Conservation (phyloP, 1,140 invertebrate genomes). For the Drosophila nigromelanica region DNA sequence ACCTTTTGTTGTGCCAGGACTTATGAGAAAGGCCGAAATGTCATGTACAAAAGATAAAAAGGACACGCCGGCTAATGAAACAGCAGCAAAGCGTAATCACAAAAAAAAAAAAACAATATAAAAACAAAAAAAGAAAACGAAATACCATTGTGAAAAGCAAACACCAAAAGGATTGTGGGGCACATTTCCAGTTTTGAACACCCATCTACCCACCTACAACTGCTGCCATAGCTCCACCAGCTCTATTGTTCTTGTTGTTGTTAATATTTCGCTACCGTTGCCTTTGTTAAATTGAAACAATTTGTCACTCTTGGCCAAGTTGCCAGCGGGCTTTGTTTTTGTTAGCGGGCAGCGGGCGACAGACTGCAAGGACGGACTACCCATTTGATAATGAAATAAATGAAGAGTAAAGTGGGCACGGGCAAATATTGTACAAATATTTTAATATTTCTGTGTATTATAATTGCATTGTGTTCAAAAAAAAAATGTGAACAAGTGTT, state of each 20-base stretch:
- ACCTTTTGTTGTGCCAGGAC: constrained; percentile 72
- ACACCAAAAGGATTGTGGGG: constrained; percentile 64
- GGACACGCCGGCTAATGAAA: constrained; percentile 75
- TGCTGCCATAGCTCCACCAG: constrained; percentile 33
- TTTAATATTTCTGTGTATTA: constrained; percentile 47
- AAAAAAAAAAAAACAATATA: constrained; percentile 14
- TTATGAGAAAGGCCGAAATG: constrained; percentile 80
- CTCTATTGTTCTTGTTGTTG: constrained; percentile 33
- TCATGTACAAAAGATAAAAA: constrained; percentile 81
- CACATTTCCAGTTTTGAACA: constrained; percentile 41
- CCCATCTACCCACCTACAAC: not conserved
- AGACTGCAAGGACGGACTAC: not conserved
- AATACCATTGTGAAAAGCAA: constrained; percentile 29
- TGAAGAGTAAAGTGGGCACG: constrained; percentile 60
- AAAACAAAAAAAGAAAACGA: constrained; percentile 5
- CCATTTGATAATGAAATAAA: constrained; percentile 72
- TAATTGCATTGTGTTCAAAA: constrained; percentile 52
- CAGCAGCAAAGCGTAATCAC: constrained; percentile 47
- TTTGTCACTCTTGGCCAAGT: constrained; percentile 77
- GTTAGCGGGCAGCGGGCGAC: not conserved
- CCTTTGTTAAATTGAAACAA: constrained; percentile 80
- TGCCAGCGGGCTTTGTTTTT: constrained; percentile 59
- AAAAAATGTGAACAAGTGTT: constrained; percentile 7
- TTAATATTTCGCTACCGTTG: constrained; percentile 51
- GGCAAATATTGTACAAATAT: constrained; percentile 47